Evolutionary conservation across 2,888 invertebrate genomes (phyloP), one percentile per base, ranked within the genome.

Genomic region (Lasioglossum marginatum): DNA sequence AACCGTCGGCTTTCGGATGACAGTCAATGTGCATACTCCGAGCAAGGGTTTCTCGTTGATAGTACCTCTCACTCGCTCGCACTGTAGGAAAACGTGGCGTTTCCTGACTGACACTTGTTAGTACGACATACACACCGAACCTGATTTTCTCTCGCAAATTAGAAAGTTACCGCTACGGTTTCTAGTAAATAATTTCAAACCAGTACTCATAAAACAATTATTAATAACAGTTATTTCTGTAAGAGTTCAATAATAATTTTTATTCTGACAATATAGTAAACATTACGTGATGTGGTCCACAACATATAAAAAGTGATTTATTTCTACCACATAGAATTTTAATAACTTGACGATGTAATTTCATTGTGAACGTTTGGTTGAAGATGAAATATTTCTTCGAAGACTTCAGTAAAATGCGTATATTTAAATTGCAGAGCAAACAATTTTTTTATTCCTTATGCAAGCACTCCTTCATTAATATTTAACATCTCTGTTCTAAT

Each of bases 61-160:
- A 70, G 10, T 40, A 4, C n/a, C 23, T 68, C 37, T 40, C 70
- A 0, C 14, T 70, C 70, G 40, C n/a, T 70, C 40, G 10, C 12
- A 40, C 40, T 40, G 2, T n/a, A 40, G 40, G 40, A 70, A 70
- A 70, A 70, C 40, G n/a, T 70, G 70, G 5, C 70, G 14, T 40
- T 40, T n/a, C n/a, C 40, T 70, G n/a, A 40, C n/a, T 16, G 40
- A 40, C n/a, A 40, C 40, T 70, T 70, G n/a, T 70, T 70, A 70
- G n/a, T 40, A 40, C n/a, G n/a, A 2, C 12, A 70, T 40, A 34
- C n/a, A 23, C 12, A 37, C 23, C n/a, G 70, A 40, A 70, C 23
- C 40, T 12, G n/a, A 40, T 70, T 70, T 70, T 14, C 14, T 40
- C 40, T 10, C 14, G 2, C 70, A 37, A 23, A 40, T 40, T 70